Evolutionary conservation across 1,140 invertebrate species (phyloP), one percentile per base, ranked within the genome.

Genomic region (Delia radicum): DNA sequence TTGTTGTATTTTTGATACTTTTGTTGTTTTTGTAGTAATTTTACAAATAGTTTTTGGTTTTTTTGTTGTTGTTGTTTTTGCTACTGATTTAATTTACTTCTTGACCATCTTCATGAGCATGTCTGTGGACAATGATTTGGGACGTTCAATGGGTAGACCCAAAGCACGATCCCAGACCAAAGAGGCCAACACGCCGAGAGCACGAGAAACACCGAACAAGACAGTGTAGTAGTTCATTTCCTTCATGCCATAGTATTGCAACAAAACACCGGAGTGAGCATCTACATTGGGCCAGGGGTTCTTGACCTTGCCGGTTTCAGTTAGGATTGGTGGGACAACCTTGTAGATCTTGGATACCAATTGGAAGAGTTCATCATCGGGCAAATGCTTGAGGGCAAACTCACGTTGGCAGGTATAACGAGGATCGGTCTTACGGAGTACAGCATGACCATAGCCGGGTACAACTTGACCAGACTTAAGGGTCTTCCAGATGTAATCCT

Each of bases 151-250:
- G 73, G 98, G 97, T 28, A 99, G 88, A 75, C 96, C 96, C 63
- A 99, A 91, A 65, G 96, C 98, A 76, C 98, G 91, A 79, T 96
- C 95, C 98, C 98, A 99, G 31, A 99, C 92, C 15, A 99, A 88
- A 62, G 96, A 95, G 0, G 97, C 91, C 75, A 98, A 88, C 2
- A 95, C 94, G 65, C 97, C 97, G 3, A 99, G 90, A 10, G 96
- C 96, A 82, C 97, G 92, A 0, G 96, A 98, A 3, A 99, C 96
- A 29, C 97, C 97, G 87, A 99, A 98, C 80, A 99, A 88, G 2
- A 99, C 97, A 13, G 98, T 99, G 91, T 99, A 99, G 87, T 97
- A 99, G 87, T 96, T 97, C 96, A 98, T 99, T 88, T 99, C 97
- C 81, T 93, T 98, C 91, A 99, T 91, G 78, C 96, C 96, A 84